A percentile compares a stretch with the other conserved stretches of the same genome.
Conservation (phyloP, 2,888 invertebrate species). For the Agonopterix arenella region DNA sequence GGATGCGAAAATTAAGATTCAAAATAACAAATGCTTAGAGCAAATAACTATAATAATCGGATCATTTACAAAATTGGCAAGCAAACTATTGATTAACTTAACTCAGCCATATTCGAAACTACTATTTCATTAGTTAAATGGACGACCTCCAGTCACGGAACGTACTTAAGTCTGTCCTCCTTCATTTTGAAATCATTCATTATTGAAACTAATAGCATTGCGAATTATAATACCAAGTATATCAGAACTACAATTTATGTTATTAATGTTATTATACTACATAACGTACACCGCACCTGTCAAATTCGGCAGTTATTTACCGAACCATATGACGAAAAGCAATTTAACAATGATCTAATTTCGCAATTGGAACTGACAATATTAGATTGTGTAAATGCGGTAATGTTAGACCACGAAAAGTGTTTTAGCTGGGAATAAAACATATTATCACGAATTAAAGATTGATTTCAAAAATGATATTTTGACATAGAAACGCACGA, state of each 20-base stretch:
- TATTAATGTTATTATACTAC: neutral
- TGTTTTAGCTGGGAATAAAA: too few relatives aligned
- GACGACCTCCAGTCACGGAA: slow-evolving; percentile 46
- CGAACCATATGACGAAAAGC: slow-evolving; percentile 62
- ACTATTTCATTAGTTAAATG: slow-evolving; percentile 47
- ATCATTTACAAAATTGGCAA: too few relatives aligned
- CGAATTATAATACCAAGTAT: neutral
- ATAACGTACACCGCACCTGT: slow-evolving; percentile 23
- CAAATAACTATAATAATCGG: too few relatives aligned
- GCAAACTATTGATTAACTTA: too few relatives aligned
- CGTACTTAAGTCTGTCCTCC: slow-evolving; percentile 1
- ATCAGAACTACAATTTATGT: too few relatives aligned
- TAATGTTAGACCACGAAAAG: slow-evolving; percentile 40
- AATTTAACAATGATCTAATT: slow-evolving; percentile 61
- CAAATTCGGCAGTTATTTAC: slow-evolving; percentile 43
- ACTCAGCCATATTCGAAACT: slow-evolving; percentile 25
- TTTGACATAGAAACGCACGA: too few relatives aligned
- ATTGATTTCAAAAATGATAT: too few relatives aligned
- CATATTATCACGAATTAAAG: too few relatives aligned
- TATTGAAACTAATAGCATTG: slow-evolving; percentile 1
- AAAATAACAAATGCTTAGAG: too few relatives aligned
- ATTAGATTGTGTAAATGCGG: slow-evolving; percentile 61
- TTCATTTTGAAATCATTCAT: slow-evolving; percentile 4
- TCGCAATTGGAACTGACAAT: slow-evolving; percentile 59
- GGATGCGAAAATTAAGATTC: too few relatives aligned